Percentiles rank a stretch among this genome's conserved stretches.
Conservation (phyloP, 2,113 vertebrate species). For the Boleophthalmus pectinirostris region DNA sequence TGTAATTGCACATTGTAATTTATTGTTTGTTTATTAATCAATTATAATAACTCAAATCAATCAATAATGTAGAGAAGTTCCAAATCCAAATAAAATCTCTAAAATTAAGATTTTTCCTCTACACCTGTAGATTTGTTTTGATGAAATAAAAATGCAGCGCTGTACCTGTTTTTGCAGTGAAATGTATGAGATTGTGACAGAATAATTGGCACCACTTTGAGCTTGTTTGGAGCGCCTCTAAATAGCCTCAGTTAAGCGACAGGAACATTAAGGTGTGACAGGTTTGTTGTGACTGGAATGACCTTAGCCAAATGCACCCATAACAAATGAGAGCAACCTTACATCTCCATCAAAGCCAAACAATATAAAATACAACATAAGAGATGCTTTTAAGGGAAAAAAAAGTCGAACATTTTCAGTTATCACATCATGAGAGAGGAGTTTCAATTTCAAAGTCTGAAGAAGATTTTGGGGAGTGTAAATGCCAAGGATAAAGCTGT, state of each 20-base stretch:
- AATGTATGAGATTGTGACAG: conserved; percentile 5
- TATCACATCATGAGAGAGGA: not conserved
- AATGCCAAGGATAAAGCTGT: too few species aligned
- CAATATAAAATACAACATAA: not conserved
- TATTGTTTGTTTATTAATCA: too few species aligned
- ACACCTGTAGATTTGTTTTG: conserved; percentile 4
- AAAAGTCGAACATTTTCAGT: not conserved
- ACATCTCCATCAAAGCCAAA: not conserved
- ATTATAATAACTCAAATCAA: too few species aligned
- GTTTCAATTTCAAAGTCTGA: too few species aligned
- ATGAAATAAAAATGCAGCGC: conserved; percentile 19
- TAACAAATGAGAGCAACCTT: conserved; percentile 10
- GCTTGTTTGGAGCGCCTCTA: conserved; percentile 37
- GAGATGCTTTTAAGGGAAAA: not conserved
- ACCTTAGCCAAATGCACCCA: conserved; percentile 18
- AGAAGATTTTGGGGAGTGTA: too few species aligned
- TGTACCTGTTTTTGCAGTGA: conserved; percentile 15
- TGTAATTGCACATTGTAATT: too few species aligned
- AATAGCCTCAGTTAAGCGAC: conserved; percentile 24
- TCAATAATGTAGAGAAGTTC: too few species aligned
- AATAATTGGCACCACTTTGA: conserved; percentile 32
- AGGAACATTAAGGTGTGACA: conserved; percentile 31
- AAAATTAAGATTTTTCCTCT: too few species aligned
- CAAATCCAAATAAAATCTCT: too few species aligned
- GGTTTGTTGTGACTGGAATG: conserved; percentile 18